Percentiles rank a stretch among this genome's conserved stretches.
phyloP scores from a whole-genome alignment of 2,888 invertebrate genomes.

The Idaea straminata region DNA sequence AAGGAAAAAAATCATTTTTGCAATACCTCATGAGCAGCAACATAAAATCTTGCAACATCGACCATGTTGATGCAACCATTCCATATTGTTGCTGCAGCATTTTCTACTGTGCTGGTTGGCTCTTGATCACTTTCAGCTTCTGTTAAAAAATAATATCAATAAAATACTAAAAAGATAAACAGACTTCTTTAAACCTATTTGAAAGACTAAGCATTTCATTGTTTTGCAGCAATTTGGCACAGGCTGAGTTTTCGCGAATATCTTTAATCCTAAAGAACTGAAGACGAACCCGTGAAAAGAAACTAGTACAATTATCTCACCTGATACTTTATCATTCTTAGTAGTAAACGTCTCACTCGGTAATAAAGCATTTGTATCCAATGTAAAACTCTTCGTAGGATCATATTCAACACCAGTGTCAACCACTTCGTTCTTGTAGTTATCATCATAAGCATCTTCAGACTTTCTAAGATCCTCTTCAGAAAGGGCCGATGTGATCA shows the following conservation, averaged over 20 bases:
- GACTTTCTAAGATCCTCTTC: constrained; percentile 72
- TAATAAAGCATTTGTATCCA: constrained; percentile 47
- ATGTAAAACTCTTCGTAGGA: constrained; percentile 52
- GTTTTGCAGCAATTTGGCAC: too few relatives aligned
- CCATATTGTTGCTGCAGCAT: constrained; percentile 82
- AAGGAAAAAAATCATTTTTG: too few relatives aligned
- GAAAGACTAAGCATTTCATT: too few relatives aligned
- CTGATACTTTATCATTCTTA: constrained; percentile 58
- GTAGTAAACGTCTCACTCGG: constrained; percentile 42
- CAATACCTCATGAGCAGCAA: constrained; percentile 87
- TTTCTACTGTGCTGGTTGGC: constrained; percentile 87
- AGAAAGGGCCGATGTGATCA: constrained; percentile 74
- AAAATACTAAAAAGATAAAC: neutral
- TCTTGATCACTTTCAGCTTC: constrained; percentile 87
- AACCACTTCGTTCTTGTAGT: constrained; percentile 54
- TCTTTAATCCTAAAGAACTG: too few relatives aligned
- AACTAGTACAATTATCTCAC: too few relatives aligned
- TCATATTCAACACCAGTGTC: constrained; percentile 56
- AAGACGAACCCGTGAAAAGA: too few relatives aligned
- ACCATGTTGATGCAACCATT: constrained; percentile 93
- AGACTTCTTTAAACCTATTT: too few relatives aligned
- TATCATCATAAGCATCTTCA: constrained; percentile 66
- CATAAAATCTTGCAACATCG: constrained; percentile 93
- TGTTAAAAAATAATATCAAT: constrained; percentile 25
- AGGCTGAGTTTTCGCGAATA: too few relatives aligned